Conservation (phyloP, 2,113 vertebrate species). For the Rafetus swinhoei region DNA sequence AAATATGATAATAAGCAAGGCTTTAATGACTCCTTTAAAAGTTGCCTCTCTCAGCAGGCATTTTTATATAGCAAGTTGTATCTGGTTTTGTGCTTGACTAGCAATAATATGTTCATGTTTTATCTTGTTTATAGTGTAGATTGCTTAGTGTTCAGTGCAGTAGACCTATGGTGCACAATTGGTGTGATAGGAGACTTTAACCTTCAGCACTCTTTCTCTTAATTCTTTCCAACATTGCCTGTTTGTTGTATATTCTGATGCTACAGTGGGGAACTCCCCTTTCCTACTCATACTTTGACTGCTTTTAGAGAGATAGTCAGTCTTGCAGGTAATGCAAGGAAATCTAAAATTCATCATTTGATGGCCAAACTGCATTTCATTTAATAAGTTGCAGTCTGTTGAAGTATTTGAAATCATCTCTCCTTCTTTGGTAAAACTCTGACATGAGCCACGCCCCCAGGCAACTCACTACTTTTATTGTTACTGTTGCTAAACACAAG, state of each 20-base stretch:
- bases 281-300: background rate
- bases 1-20: background rate
- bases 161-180: accelerated
- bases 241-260: background rate
- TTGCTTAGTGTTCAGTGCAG: background rate
- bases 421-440: background rate
- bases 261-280: background rate
- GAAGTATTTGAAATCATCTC: background rate
- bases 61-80: background rate
- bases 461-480: background rate
- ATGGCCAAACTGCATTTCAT: background rate
- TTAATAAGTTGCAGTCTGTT: background rate
- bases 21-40: background rate
- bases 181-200: background rate
- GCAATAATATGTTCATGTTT: background rate
- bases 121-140: background rate
- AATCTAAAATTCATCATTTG: background rate
- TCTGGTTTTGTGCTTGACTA: background rate
- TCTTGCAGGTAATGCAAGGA: background rate
- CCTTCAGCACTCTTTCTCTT: background rate
- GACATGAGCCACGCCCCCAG: background rate
- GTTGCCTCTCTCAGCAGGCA: background rate
- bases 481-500: background rate
- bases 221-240: background rate
- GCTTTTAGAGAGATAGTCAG: conserved; percentile 8